Evolutionary conservation across 2,888 invertebrate species (phyloP), one percentile per base, ranked within the genome.

Genomic region (Chloromyia formosa): DNA sequence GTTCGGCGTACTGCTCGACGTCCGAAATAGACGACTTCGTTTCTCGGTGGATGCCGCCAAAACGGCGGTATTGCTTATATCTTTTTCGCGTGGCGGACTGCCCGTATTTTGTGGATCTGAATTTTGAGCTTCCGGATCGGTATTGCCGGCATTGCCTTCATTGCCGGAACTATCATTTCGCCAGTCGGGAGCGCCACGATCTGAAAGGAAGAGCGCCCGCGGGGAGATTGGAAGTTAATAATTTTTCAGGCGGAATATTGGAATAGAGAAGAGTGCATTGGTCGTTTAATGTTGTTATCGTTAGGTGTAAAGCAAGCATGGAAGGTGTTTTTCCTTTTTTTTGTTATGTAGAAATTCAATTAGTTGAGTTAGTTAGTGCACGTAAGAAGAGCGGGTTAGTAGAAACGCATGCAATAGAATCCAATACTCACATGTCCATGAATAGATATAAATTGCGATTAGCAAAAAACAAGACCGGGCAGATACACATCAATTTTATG

Each of bases 111-210:
- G 89, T 56, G 90, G 89, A 82, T 92, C 91, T 71, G 90, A 90
- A 75, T 80, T 83, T 77, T 90, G 91, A 42, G 89, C 90, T 82
- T 92, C 92, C 75, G 90, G 90, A 84, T 92, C 91, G 35, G 91
- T 90, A 85, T 89, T 90, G 80, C 86, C 88, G 22, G 86, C 84
- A 78, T 86, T 86, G 14, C 86, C 87, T 79, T 89, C 89, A 79
- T 88, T 88, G 5, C 88, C 88, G 54, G 88, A 88, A 78, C 86
- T 87, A 76, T 88, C 86, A 73, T 85, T 84, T 69, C 83, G 82
- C 78, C 82, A 82, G 40, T 83, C 83, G 27, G 80, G 79, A 75
- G 80, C 81, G 61, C 84, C 84, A 81, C 71, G 71, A 58, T 71
- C 71, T 71, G 53, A 22, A 20, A 22, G 14, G 18, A 64, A 22